Conservation (phyloP, 2,888 invertebrate genomes). For the Eupsilia transversa region DNA sequence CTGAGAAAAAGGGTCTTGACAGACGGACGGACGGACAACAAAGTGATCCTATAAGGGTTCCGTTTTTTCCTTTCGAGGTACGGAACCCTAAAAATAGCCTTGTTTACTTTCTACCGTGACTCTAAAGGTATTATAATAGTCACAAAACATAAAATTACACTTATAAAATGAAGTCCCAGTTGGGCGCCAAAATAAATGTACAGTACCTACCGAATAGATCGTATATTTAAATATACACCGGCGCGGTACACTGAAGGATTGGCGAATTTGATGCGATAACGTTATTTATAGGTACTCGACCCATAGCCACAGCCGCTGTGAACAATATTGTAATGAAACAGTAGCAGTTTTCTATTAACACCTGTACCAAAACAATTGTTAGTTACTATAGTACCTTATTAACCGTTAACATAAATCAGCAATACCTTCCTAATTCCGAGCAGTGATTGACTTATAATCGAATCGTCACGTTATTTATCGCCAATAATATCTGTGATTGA, state of each 20-base stretch:
- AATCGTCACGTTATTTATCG: conserved; percentile 44
- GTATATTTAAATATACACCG: conserved; percentile 65
- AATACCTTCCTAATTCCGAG: conserved; percentile 2
- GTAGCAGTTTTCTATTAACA: neutral
- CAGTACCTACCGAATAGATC: conserved; percentile 50
- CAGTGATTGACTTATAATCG: conserved; percentile 46
- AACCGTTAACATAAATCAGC: conserved; percentile 12
- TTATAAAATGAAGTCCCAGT: conserved; percentile 47
- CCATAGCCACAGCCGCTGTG: neutral
- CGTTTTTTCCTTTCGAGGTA: no score
- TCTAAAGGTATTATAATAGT: neutral
- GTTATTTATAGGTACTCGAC: conserved; percentile 66
- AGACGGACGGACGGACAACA: no score
- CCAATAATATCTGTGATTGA: conserved; percentile 38
- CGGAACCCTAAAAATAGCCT: no score
- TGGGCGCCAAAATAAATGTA: conserved; percentile 66
- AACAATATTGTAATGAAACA: conserved; percentile 12
- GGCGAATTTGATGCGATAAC: conserved; percentile 66
- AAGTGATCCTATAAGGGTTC: no score
- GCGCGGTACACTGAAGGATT: conserved; percentile 65
- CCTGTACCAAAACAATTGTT: conserved; percentile 5
- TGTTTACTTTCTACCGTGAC: no score
- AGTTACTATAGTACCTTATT: no score
- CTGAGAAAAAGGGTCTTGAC: no score
- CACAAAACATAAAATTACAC: neutral